Conservation (phyloP, 2,797 vertebrate species). For the Xenentodon cancila region DNA sequence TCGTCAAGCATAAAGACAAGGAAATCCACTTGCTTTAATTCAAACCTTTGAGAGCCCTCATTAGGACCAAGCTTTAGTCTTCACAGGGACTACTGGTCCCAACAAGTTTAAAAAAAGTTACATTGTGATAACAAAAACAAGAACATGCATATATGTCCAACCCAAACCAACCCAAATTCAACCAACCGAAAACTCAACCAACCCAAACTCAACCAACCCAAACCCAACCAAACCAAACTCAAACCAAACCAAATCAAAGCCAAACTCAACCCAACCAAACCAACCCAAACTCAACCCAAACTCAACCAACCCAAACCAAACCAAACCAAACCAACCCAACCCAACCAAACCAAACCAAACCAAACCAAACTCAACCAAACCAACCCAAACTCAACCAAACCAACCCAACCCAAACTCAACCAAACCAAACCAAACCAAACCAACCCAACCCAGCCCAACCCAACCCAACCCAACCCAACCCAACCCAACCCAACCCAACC, state of each 20-base stretch:
- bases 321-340: no score
- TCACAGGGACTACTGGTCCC: no score
- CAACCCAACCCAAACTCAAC: background rate
- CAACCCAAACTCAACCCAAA: no score
- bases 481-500: background rate
- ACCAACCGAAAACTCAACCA: background rate
- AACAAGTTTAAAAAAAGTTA: slow-evolving; percentile 29
- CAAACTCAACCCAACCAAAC: background rate
- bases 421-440: background rate
- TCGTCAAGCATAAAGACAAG: no score
- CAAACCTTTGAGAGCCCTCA: no score
- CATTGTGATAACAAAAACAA: background rate
- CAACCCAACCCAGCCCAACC: background rate
- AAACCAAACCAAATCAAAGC: background rate
- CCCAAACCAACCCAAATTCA: background rate
- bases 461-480: background rate
- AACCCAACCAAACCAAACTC: background rate
- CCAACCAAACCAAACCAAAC: background rate
- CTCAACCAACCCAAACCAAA: background rate
- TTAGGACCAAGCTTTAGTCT: no score
- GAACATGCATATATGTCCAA: no score
- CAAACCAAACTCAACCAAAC: background rate
- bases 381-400: background rate
- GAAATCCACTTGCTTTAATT: no score
- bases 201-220: background rate